phyloP scores from a whole-genome alignment of 2,888 invertebrate species.

The Lysandra bellargus region DNA sequence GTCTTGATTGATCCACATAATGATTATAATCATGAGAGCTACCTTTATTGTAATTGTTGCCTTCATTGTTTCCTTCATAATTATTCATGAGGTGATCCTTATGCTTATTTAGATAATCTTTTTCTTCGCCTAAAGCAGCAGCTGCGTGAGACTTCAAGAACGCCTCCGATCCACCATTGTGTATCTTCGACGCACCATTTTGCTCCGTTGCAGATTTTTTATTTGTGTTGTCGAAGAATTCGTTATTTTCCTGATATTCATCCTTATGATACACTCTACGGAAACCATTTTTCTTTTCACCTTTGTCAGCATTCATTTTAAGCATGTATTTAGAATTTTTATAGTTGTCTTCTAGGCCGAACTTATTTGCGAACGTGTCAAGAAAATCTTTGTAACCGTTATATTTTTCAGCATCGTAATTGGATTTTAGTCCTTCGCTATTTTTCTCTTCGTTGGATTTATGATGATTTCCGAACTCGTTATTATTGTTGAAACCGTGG shows the following conservation, averaged over 20 bases:
- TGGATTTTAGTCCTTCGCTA: slow-evolving; percentile 46
- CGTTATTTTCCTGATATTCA: slow-evolving; percentile 68
- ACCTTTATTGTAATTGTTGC: slow-evolving; percentile 45
- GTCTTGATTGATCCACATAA: slow-evolving; percentile 56
- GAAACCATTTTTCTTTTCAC: slow-evolving; percentile 64
- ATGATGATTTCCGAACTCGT: slow-evolving; percentile 49
- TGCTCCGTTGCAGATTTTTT: slow-evolving; percentile 53
- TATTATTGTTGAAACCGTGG: slow-evolving; percentile 41
- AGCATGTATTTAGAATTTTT: slow-evolving; percentile 52
- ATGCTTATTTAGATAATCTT: slow-evolving; percentile 45
- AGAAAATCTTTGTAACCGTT: slow-evolving; percentile 59
- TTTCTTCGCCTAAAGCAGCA: slow-evolving; percentile 49
- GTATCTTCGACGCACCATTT: slow-evolving; percentile 50
- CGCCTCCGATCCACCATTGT: slow-evolving; percentile 56
- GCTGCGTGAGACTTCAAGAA: slow-evolving; percentile 52
- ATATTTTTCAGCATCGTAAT: slow-evolving; percentile 48
- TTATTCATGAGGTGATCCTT: slow-evolving; percentile 46
- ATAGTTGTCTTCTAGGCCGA: slow-evolving; percentile 56
- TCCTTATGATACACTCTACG: slow-evolving; percentile 68
- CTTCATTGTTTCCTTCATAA: slow-evolving; percentile 49
- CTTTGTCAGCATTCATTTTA: slow-evolving; percentile 56
- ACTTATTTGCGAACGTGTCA: slow-evolving; percentile 63
- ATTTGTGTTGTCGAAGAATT: slow-evolving; percentile 65
- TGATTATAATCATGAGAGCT: slow-evolving; percentile 49
- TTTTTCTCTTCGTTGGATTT: slow-evolving; percentile 47